These are phyloP conservation scores for Thinocorus orbignyianus DNA, from an alignment of 2,113 vertebrate genomes.

Conservation along the genomic window DNA sequence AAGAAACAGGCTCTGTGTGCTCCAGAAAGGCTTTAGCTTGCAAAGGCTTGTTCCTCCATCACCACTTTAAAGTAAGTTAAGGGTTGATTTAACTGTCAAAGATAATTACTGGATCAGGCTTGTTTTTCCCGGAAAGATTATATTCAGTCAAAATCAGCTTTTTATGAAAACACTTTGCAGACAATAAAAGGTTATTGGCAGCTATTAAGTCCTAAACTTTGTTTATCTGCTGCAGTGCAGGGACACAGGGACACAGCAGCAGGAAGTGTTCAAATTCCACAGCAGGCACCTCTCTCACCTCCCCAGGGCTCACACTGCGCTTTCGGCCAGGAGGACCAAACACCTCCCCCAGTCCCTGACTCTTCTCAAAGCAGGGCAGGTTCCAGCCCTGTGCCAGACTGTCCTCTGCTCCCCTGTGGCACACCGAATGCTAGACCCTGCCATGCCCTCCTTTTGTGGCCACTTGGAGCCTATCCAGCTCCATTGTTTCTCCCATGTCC, in stretches of 20 bases:
- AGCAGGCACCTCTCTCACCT: background rate
- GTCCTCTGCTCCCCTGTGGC: background rate
- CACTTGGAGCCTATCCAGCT: accelerated
- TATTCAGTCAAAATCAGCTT: background rate
- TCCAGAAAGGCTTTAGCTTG: slow-evolving; percentile 38
- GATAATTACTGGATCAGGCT: background rate
- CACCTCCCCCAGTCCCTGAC: no score
- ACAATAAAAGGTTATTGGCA: slow-evolving; percentile 28
- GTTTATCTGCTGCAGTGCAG: background rate
- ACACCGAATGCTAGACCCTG: accelerated
- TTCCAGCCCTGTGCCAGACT: background rate
- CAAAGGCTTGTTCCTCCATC: slow-evolving; percentile 48
- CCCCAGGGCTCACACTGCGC: accelerated
- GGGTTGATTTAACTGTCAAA: slow-evolving; percentile 16
- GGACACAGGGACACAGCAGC: background rate
- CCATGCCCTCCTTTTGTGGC: background rate
- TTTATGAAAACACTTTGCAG: slow-evolving; percentile 10
- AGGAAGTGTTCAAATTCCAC: background rate
- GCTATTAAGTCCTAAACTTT: slow-evolving; percentile 5
- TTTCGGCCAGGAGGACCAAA: background rate
- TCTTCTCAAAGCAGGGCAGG: background rate
- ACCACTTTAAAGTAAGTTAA: background rate
- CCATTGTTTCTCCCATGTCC: background rate
- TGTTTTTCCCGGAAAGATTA: background rate
- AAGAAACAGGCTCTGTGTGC: background rate